phyloP scores from a whole-genome alignment of 2,113 vertebrate species.

The Gasterosteus nipponicus region DNA sequence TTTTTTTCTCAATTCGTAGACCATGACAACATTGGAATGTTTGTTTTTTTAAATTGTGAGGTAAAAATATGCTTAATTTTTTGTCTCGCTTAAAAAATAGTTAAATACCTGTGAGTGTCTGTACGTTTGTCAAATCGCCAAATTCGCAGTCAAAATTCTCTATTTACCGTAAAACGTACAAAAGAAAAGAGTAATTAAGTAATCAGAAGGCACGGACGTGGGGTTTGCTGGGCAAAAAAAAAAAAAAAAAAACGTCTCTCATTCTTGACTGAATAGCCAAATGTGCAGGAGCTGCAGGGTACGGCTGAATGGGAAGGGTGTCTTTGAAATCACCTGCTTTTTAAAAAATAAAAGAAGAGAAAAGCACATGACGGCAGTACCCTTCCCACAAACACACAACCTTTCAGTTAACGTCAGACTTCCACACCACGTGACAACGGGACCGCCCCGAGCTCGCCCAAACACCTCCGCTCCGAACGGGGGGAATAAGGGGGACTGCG shows the following conservation, averaged over 20 bases:
- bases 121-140: conserved; percentile 84
- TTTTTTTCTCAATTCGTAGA: conserved; percentile 80
- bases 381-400: conserved; percentile 59
- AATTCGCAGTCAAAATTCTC: conserved; percentile 74
- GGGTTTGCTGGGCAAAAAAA: conserved; percentile 56
- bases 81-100: conserved; percentile 87
- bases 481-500: not conserved
- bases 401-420: conserved; percentile 23
- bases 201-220: conserved; percentile 79
- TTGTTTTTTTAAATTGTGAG: conserved; percentile 90
- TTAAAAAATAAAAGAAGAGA: conserved; percentile 30
- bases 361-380: conserved; percentile 63
- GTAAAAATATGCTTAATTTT: conserved; percentile 88
- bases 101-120: conserved; percentile 91
- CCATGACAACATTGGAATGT: conserved; percentile 98
- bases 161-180: conserved; percentile 71
- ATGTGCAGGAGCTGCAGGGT: conserved; percentile 64
- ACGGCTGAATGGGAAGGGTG: not conserved
- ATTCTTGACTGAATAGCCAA: conserved; percentile 48
- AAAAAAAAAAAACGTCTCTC: conserved; percentile 48
- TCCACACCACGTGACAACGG: conserved; percentile 24
- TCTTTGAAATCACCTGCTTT: conserved; percentile 55
- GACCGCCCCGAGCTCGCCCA: conserved; percentile 50
- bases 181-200: conserved; percentile 48
- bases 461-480: conserved; percentile 42